Evolutionary conservation across 2,113 vertebrate genomes (phyloP), one percentile per base, ranked within the genome.

Genomic region (Marcusenius ussheri): DNA sequence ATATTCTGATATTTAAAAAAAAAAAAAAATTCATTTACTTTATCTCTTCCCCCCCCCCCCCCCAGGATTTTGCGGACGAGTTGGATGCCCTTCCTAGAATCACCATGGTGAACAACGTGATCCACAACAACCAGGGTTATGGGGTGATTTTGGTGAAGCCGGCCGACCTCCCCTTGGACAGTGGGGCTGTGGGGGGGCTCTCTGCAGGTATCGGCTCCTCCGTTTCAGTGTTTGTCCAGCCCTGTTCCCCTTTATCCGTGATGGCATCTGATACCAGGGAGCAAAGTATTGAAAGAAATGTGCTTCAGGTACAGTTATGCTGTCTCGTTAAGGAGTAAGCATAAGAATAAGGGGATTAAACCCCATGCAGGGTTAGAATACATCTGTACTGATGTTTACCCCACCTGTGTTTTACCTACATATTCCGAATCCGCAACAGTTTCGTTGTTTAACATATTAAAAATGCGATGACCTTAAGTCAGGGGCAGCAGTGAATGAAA

Each of bases 121-220:
- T 99, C 91, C 97, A 99, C 93, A 99, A 99, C 91, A 99, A 99
- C 9, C 97, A 98, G 93, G 97, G 97, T 46, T 99, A 98, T 5
- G 98, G 96, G 0, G 96, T 99, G 74, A 97, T 98, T 91, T 92
- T 99, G 90, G 97, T 99, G 92, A 98, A 97, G 91, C 96, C 97
- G 56, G 91, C 90, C 0, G 89, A 93, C 6, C 90, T 91, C 31
- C 93, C 92, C 19, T 94, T 94, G 31, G 90, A 91, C 83, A 93
- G 93, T 87, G 93, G 93, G 90, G 31, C 89, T 87, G 21, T 89
- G 31, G 85, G 86, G 85, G 91, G 93, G 39, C 92, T 0, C 90
- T 70, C 24, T 31, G 50, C 92, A 95, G 96, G 96, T 97, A 95
- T 3, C 15, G 3, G 21, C n/a, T 31, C 70, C n/a, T n/a, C 27